Evolutionary conservation across 2,797 vertebrate genomes (phyloP).

Genomic region (Gorsachius magnificus): DNA sequence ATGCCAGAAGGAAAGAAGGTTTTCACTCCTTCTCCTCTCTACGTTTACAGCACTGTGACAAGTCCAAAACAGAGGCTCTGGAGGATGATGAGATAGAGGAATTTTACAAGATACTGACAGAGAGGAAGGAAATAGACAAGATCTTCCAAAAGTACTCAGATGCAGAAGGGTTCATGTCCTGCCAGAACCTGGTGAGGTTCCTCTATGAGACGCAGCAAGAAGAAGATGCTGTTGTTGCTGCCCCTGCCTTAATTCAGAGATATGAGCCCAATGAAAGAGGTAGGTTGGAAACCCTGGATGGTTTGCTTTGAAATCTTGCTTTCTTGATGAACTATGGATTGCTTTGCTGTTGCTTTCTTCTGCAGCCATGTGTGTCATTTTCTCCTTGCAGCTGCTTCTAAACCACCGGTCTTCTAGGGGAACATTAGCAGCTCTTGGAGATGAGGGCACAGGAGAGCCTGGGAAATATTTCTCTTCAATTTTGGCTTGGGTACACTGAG

Average conservation of each 20-base stretch:
- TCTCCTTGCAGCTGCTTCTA: neutral
- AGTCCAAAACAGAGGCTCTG: conserved; percentile 85
- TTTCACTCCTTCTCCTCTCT: conserved; percentile 66
- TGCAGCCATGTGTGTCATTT: neutral
- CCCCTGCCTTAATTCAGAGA: conserved; percentile 84
- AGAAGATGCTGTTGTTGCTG: conserved; percentile 76
- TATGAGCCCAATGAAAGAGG: conserved; percentile 87
- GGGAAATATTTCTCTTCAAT: neutral
- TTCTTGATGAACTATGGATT: neutral
- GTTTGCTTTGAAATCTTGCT: neutral
- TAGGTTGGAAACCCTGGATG: conserved; percentile 53
- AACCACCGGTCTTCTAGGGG: neutral
- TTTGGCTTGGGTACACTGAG: neutral
- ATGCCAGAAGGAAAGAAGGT: conserved; percentile 68
- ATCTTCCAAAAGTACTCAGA: conserved; percentile 79
- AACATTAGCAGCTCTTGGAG: neutral
- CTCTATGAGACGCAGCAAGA: conserved; percentile 84
- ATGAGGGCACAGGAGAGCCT: neutral
- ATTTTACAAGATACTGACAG: conserved; percentile 90
- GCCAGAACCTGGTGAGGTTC: conserved; percentile 81
- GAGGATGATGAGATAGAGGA: conserved; percentile 90
- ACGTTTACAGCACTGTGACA: conserved; percentile 87
- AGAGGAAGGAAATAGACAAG: conserved; percentile 85
- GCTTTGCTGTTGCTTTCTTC: neutral
- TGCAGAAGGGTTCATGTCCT: conserved; percentile 78